Conservation (phyloP, 2,888 invertebrate species). For the Cacoxenus indagator region DNA sequence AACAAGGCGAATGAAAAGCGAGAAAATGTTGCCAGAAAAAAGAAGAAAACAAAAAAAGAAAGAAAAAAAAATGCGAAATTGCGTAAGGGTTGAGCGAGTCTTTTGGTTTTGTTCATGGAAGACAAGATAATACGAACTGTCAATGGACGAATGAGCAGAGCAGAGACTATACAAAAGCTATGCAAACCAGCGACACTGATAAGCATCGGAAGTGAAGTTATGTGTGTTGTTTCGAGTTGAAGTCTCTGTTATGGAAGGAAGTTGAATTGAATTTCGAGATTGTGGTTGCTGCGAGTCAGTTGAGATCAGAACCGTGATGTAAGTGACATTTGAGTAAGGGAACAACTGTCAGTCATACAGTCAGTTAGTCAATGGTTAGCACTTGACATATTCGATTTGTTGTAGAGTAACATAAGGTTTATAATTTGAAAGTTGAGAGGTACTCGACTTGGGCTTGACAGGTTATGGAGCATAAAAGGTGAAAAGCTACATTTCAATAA, state of each 20-base stretch:
- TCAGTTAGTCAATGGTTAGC: neutral
- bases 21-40: neutral
- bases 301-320: neutral
- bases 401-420: neutral
- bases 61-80: neutral
- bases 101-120: neutral
- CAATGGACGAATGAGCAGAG: neutral
- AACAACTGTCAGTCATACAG: neutral
- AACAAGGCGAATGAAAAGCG: conserved; percentile 11
- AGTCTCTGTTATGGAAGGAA: neutral
- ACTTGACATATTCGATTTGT: conserved; percentile 11
- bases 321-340: neutral
- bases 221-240: neutral
- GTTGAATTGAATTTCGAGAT: neutral
- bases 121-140: neutral
- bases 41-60: neutral
- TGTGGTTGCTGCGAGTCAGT: neutral
- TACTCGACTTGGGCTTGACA: neutral
- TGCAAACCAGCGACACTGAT: neutral
- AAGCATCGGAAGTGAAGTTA: neutral
- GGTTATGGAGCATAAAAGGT: too few species aligned
- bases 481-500: too few species aligned
- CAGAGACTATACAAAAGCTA: neutral
- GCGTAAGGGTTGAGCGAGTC: neutral
- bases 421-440: neutral